Base-by-base conservation (phyloP, 2,113 vertebrate genomes). In the Dicentrarchus labrax region DNA sequence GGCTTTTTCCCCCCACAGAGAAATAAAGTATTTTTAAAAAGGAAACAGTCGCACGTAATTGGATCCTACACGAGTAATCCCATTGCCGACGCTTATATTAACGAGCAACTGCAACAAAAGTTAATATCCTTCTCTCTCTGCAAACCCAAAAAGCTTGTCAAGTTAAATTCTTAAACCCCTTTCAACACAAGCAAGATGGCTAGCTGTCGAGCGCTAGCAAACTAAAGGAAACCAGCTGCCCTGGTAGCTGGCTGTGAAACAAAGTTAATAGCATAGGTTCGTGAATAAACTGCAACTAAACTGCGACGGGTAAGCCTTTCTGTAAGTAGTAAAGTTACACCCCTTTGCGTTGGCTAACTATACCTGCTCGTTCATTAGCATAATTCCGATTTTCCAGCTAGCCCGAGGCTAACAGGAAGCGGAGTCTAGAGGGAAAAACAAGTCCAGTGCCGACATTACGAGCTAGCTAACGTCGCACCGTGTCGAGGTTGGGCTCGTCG, bases 341-440 rank as follows among this genome's bases (percentile, higher is more conserved):
- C 80, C 78, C 69, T 83, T 22, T 8, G 64, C 60, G 68, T 68
- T 51, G 72, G 62, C 36, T 61, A 67, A 83, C 81, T 89, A 85
- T 59, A 83, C 76, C 62, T 59, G 67, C 71, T 78, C 59, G 83
- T 71, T 79, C 80, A 80, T 80, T 88, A 82, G 78, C 88, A 89
- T 85, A 72, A 67, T 85, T 43, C 78, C 45, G 69, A 78, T 90
- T 89, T 83, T 86, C 50, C 71, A 86, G 89, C 84, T 87, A 94
- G 88, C 91, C 76, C 76, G 17, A 43, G 75, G 92, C 93, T 93
- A 94, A 92, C 92, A 91, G 92, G 92, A 94, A 94, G 94, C 90
- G 53, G 73, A 83, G 80, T 91, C 88, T 78, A 72, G 67, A 78
- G 77, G 88, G 88, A 77, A 89, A 94, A 94, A 92, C 91, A 91